Percentiles rank a stretch among this genome's conserved stretches.
Conservation (phyloP, 2,888 invertebrate genomes). For the Allolobophora icterica region DNA sequence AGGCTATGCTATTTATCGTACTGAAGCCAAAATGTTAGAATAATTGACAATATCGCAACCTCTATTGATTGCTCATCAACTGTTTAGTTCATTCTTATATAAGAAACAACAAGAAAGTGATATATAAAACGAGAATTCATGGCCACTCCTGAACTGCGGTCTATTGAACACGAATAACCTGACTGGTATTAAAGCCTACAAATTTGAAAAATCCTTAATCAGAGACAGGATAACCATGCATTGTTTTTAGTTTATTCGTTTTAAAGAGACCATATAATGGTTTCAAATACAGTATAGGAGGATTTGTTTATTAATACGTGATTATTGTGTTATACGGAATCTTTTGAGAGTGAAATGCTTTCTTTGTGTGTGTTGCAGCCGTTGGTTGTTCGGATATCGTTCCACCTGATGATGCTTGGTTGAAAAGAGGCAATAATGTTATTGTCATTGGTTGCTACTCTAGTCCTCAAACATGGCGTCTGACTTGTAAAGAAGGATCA, state of each 20-base stretch:
- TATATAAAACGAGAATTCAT: background rate
- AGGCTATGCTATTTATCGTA: too few species aligned
- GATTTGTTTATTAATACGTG: too few species aligned
- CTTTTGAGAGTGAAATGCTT: background rate
- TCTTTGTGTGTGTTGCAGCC: constrained; percentile 23
- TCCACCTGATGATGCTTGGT: constrained; percentile 34
- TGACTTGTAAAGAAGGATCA: constrained; percentile 23
- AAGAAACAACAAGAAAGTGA: background rate
- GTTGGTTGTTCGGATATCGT: constrained; percentile 35
- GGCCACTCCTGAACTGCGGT: background rate
- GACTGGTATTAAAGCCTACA: background rate
- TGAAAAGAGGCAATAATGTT: constrained; percentile 30
- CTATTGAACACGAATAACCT: background rate
- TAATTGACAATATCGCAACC: too few species aligned
- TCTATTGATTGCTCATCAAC: background rate
- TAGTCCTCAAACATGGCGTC: constrained; percentile 31
- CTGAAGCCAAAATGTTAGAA: too few species aligned
- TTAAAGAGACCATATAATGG: too few species aligned
- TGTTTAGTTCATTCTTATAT: background rate
- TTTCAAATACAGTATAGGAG: too few species aligned
- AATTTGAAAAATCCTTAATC: background rate
- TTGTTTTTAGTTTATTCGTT: too few species aligned
- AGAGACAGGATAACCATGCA: too few species aligned
- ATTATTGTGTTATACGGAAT: too few species aligned
- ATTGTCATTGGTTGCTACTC: constrained; percentile 35